Percentiles rank a stretch among this genome's conserved stretches.
Evolutionary conservation across 2,888 invertebrate genomes (phyloP).

Genomic region (Zaprionus bogoriensis): DNA sequence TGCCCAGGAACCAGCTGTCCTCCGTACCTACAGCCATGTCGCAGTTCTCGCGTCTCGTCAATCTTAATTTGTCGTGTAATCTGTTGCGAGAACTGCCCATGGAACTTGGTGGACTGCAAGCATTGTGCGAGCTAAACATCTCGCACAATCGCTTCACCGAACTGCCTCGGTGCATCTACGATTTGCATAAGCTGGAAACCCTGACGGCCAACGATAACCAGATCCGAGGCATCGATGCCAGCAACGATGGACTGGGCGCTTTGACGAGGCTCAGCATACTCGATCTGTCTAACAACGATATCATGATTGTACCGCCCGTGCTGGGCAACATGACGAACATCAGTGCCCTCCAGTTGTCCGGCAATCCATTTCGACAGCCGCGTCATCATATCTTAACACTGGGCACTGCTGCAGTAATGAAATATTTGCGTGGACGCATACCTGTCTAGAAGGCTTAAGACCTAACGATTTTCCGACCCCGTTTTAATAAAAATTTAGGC

Average conservation of each 20-base stretch:
- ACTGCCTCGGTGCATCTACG: constrained; percentile 88
- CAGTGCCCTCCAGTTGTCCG: constrained; percentile 89
- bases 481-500: neutral
- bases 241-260: constrained; percentile 85
- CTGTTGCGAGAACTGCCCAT: constrained; percentile 86
- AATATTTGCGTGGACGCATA: constrained; percentile 92
- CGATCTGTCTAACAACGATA: constrained; percentile 89
- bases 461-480: neutral
- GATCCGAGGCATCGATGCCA: constrained; percentile 86
- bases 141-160: constrained; percentile 88
- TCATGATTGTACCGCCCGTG: constrained; percentile 90
- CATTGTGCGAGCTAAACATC: constrained; percentile 88
- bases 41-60: constrained; percentile 85
- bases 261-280: constrained; percentile 86
- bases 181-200: constrained; percentile 89
- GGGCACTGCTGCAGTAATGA: constrained; percentile 91
- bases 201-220: constrained; percentile 90
- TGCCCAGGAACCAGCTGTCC: constrained; percentile 87
- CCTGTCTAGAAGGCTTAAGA: constrained; percentile 79
- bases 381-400: constrained; percentile 92
- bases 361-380: constrained; percentile 94
- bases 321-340: constrained; percentile 91
- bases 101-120: constrained; percentile 87
- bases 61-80: constrained; percentile 88
- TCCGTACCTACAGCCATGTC: constrained; percentile 86